Evolutionary conservation across 2,888 invertebrate genomes (phyloP).

Genomic region (Hydriomena furcata): DNA sequence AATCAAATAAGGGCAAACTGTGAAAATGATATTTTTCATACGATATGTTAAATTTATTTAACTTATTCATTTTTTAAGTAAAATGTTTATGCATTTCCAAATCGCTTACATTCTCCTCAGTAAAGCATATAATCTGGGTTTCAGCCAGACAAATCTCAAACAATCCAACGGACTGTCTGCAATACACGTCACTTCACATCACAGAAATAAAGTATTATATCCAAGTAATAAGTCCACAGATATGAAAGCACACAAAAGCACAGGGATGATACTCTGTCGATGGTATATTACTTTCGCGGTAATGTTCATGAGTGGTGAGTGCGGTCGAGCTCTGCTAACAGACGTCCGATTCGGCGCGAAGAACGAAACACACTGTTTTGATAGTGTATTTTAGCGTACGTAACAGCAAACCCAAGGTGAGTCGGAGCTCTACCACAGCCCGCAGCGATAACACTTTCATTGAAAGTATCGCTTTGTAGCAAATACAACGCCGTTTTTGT

Average conservation of each 20-base stretch:
- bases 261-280: constrained; percentile 22
- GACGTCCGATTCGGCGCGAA: constrained; percentile 57
- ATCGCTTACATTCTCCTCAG: constrained; percentile 51
- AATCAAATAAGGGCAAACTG: no score
- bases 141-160: constrained; percentile 55
- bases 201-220: constrained; percentile 42
- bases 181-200: constrained; percentile 42
- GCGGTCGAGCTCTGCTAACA: constrained; percentile 35
- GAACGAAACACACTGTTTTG: constrained; percentile 76
- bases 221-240: constrained; percentile 20
- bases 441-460: constrained; percentile 51
- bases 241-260: constrained; percentile 49
- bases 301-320: constrained; percentile 39
- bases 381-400: constrained; percentile 77
- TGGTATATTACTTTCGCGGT: constrained; percentile 35
- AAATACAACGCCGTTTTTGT: constrained; percentile 49
- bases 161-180: constrained; percentile 53
- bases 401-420: constrained; percentile 76
- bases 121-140: constrained; percentile 40
- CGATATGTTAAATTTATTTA: no score
- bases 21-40: no score
- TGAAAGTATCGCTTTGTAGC: constrained; percentile 42
- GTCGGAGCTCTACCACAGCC: constrained; percentile 57
- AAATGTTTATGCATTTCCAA: constrained; percentile 13
- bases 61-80: not conserved